phyloP scores from a whole-genome alignment of 2,113 vertebrate species.

The Muntiacus reevesi region DNA sequence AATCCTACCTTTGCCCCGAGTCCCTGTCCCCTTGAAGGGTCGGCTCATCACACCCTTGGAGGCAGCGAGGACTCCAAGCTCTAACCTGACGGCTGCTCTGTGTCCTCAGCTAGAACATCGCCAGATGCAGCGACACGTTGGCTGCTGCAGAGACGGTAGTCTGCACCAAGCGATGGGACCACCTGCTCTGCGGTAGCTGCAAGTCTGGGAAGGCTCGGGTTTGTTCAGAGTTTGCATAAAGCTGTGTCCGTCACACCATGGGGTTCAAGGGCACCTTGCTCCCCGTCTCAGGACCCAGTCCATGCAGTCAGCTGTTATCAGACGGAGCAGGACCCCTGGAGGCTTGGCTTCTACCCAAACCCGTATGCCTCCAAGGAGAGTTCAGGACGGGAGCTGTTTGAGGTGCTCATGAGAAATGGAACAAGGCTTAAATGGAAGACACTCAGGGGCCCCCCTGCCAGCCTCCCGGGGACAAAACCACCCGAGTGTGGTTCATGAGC shows the following conservation, averaged over 20 bases:
- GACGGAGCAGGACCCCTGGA: neutral
- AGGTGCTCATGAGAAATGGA: fast-evolving
- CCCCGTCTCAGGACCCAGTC: neutral
- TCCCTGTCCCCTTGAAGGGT: too few relatives aligned
- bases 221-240: neutral
- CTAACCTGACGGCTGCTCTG: fast-evolving
- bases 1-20: fast-evolving
- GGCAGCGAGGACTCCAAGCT: too few relatives aligned
- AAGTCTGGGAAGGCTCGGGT: neutral
- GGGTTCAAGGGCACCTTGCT: fast-evolving
- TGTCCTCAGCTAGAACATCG: fast-evolving
- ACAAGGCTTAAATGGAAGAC: fast-evolving
- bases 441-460: too few relatives aligned
- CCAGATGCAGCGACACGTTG: fast-evolving
- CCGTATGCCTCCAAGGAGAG: fast-evolving
- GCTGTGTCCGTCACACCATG: fast-evolving
- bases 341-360: neutral
- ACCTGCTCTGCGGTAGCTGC: fast-evolving
- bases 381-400: fast-evolving
- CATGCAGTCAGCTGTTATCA: fast-evolving
- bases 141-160: fast-evolving
- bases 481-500: fast-evolving
- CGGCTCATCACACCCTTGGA: neutral
- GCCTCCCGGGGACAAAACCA: neutral
- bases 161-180: neutral